Base-by-base conservation (phyloP, 2,888 invertebrate genomes). In the Bunonema sp. region DNA sequence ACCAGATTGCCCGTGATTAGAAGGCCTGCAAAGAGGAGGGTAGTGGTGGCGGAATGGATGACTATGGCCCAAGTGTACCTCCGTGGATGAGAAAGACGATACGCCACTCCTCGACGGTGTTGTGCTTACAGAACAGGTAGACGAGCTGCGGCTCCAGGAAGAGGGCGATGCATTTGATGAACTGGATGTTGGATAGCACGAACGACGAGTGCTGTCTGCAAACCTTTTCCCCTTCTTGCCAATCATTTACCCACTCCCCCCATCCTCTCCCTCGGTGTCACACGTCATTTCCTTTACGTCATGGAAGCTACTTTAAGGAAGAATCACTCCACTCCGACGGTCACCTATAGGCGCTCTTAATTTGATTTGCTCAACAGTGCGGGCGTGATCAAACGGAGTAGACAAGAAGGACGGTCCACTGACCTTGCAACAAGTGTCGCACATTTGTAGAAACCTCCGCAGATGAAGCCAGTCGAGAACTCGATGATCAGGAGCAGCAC, bases 171-270 rank as follows among this genome's bases (percentile, higher is more conserved):
- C 60, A 61, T 39, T 61, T 61, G 49, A 60, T 56, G 50, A 61
- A 61, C 39, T 61, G 61, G 23, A 61, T 58, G 44, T 59, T 57
- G 5, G 60, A 59, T 10, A 61, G 50, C 5, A 61, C 61, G 34
- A 61, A 61, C 43, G 60, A 60, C n/a, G 57, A 51, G 43, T 59
- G 60, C 44, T 61, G 61, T 31, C 61, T 61, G 48, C 42, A 57
- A 48, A 20, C 7, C n/a, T n/a, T n/a, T n/a, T n/a, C n/a, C n/a
- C n/a, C n/a, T n/a, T n/a, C n/a, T n/a, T n/a, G n/a, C n/a, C n/a
- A n/a, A n/a, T n/a, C n/a, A n/a, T n/a, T n/a, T n/a, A n/a, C n/a
- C n/a, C n/a, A n/a, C n/a, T n/a, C n/a, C n/a, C n/a, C n/a, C n/a
- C n/a, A n/a, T n/a, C n/a, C n/a, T n/a, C n/a, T n/a, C n/a, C n/a